Percentiles rank a stretch among this genome's conserved stretches.
Conservation (phyloP, 2,113 vertebrate genomes). For the Dissostichus mawsoni region DNA sequence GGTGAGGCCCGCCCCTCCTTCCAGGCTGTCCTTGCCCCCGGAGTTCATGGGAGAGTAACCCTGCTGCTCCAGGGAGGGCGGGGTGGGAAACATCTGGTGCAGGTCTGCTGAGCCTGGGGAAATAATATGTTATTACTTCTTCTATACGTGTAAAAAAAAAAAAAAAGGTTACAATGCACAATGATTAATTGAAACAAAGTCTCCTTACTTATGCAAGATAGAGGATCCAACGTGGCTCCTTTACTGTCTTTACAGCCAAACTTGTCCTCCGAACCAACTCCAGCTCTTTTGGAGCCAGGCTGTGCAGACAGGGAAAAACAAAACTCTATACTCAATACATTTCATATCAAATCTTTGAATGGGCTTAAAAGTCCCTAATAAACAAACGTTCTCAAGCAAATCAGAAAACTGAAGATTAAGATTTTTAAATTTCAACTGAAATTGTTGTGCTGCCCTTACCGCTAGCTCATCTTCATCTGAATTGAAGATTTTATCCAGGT, state of each 20-base stretch:
- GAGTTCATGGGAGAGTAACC: slow-evolving; percentile 99
- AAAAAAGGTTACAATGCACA: neutral
- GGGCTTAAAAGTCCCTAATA: neutral
- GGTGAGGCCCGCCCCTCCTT: slow-evolving; percentile 91
- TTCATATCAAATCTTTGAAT: neutral
- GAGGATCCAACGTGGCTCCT: slow-evolving; percentile 87
- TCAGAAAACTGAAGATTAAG: neutral
- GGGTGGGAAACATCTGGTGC: slow-evolving; percentile 98
- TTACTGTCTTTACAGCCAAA: slow-evolving; percentile 90
- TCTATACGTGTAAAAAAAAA: neutral
- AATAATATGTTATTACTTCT: slow-evolving; percentile 10
- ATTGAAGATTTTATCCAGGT: slow-evolving; percentile 97
- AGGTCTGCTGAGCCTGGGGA: slow-evolving; percentile 93
- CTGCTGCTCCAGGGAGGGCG: slow-evolving; percentile 97
- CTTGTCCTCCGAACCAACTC: slow-evolving; percentile 89
- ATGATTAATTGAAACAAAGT: neutral
- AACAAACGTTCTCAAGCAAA: neutral
- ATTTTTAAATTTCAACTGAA: neutral
- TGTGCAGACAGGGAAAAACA: slow-evolving; percentile 57
- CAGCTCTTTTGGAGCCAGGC: slow-evolving; percentile 91
- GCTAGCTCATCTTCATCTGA: slow-evolving; percentile 94
- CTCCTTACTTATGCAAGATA: slow-evolving; percentile 94
- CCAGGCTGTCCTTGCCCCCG: slow-evolving; percentile 93
- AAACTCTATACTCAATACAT: neutral
- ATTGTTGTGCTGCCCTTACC: slow-evolving; percentile 78